Percentiles rank a stretch among this genome's conserved stretches.
phyloP scores from a whole-genome alignment of 1,140 invertebrate species.

The Cylas formicarius region DNA sequence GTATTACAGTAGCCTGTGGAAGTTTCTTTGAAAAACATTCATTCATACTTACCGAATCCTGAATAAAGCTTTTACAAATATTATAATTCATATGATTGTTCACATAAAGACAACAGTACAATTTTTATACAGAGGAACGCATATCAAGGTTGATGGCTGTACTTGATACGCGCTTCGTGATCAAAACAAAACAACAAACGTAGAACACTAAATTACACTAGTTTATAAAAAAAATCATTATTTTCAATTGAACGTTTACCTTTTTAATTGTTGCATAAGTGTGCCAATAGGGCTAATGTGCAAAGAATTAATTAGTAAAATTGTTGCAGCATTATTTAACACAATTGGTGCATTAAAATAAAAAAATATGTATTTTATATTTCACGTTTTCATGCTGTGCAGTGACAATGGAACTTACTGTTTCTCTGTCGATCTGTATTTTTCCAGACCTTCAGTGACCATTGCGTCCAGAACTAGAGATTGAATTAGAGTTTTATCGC shows the following conservation, averaged over 20 bases:
- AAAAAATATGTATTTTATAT: slow-evolving; percentile 14
- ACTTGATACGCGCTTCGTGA: too few species aligned
- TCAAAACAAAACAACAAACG: too few species aligned
- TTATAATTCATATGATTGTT: too few species aligned
- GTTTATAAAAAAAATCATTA: slow-evolving; percentile 8
- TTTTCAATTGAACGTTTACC: slow-evolving; percentile 52
- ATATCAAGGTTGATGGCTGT: too few species aligned
- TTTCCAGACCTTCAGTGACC: slow-evolving; percentile 66
- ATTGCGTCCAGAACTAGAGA: slow-evolving; percentile 75
- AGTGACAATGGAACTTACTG: slow-evolving; percentile 46
- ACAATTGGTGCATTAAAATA: slow-evolving; percentile 21
- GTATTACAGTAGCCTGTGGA: too few species aligned
- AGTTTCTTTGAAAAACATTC: too few species aligned
- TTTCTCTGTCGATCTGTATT: slow-evolving; percentile 50
- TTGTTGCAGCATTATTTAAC: slow-evolving; percentile 22
- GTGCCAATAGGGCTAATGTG: slow-evolving; percentile 75
- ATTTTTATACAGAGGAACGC: too few species aligned
- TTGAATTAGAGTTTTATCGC: slow-evolving; percentile 75
- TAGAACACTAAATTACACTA: too few species aligned
- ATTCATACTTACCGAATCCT: too few species aligned
- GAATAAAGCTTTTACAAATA: too few species aligned
- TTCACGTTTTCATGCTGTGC: not conserved
- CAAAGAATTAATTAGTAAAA: slow-evolving; percentile 43
- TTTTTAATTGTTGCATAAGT: slow-evolving; percentile 76
- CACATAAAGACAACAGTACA: too few species aligned